Evolutionary conservation across 1,140 invertebrate genomes (phyloP), one percentile per base, ranked within the genome.

Genomic region (Pseudomyrmex sp.): DNA sequence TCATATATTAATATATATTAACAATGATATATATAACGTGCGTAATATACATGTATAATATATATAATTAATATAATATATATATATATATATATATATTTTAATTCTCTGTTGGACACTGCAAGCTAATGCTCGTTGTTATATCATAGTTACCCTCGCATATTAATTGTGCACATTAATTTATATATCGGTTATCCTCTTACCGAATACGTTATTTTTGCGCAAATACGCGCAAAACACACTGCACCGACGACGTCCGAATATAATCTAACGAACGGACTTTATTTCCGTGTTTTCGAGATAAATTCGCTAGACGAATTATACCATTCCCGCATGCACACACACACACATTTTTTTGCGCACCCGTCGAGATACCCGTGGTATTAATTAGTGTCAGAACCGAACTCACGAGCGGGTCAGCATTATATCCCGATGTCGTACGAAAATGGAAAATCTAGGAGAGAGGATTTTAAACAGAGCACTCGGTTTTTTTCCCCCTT

Each of bases 301-400:
- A 70, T 80, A 70, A 80, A 58, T 7, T 23, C 10, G 4, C 65
- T 48, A 15, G 7, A 9, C 18, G 10, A 59, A 80, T 50, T 80
- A 58, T 59, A 26, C 9, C 44, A 44, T 52, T 69, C 13, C 20
- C 20, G 12, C 54, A 46, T 10, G 10, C 2, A n/a, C n/a, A n/a
- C n/a, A n/a, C n/a, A 8, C 15, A 35, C 35, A 35, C 5, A 35
- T 35, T 65, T 58, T 50, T 68, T 68, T 23, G 15, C 13, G 18
- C 54, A 12, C 50, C 26, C 44, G 13, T 12, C 4, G 52, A 26
- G 44, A 12, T 59, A n/a, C 20, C 73, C 66, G 58, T 20, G 44
- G 15, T 35, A 80, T 80, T 80, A 80, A 80, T 80, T 80, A 80
- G 66, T 18, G 54, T 50, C 65, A 79, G 20, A 2, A 59, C 54